phyloP scores from a whole-genome alignment of 2,113 vertebrate species.

The Butorides virescens region DNA sequence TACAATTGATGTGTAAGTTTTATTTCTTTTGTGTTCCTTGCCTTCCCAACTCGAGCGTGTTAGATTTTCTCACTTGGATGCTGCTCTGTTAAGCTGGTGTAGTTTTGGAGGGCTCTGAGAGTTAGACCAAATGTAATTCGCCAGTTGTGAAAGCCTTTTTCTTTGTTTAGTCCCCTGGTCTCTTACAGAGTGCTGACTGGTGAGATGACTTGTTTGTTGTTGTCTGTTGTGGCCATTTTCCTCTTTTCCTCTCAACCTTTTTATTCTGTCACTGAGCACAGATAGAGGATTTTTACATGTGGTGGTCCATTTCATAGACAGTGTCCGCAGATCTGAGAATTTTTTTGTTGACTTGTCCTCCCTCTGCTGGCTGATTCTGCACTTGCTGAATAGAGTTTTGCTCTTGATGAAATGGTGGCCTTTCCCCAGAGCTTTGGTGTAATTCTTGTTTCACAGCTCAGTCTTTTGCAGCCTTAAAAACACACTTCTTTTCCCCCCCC shows the following conservation, averaged over 20 bases:
- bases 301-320: rapidly evolving
- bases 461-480: not conserved
- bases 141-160: not conserved
- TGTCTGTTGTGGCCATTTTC: not conserved
- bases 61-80: not conserved
- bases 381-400: not conserved
- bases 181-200: not conserved
- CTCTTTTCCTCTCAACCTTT: not conserved
- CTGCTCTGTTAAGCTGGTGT: not conserved
- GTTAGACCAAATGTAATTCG: not conserved
- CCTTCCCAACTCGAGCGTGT: not conserved
- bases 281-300: not conserved
- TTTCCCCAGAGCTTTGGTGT: not conserved
- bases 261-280: not conserved
- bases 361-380: constrained; percentile 54
- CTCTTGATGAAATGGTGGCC: constrained; percentile 14
- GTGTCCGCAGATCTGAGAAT: not conserved
- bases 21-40: not conserved
- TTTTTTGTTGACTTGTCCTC: constrained; percentile 22
- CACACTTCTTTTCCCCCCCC: not conserved
- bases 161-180: not conserved
- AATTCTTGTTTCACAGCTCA: not conserved
- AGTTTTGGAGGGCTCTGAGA: not conserved
- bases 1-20: constrained; percentile 91
- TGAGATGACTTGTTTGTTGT: not conserved